phyloP scores from a whole-genome alignment of 2,888 invertebrate genomes.

The Melanostoma scalare region DNA sequence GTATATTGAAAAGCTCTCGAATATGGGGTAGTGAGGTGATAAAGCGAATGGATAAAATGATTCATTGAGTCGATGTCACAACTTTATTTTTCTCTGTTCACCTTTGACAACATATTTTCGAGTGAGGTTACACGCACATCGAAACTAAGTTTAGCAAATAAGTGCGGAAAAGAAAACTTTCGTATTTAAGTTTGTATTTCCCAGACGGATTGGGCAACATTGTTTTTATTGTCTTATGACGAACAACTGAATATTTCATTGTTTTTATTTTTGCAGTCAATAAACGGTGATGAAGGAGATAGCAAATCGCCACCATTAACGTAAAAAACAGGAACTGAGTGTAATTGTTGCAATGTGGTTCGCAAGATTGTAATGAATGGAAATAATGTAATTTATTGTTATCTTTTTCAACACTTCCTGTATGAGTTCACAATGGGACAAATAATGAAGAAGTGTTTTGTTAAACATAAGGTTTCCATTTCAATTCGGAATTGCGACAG shows the following conservation, averaged over 20 bases:
- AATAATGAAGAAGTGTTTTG: no score
- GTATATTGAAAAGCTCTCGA: constrained; percentile 32
- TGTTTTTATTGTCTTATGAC: constrained; percentile 33
- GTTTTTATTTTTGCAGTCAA: constrained; percentile 32
- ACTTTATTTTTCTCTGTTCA: constrained; percentile 6
- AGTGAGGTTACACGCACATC: constrained; percentile 40
- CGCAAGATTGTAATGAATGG: constrained; percentile 33
- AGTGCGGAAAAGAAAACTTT: constrained; percentile 9
- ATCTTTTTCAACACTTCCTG: constrained; percentile 44
- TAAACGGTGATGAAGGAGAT: constrained; percentile 37
- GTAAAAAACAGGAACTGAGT: constrained; percentile 54
- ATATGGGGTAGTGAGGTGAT: constrained; percentile 22
- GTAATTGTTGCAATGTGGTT: constrained; percentile 48
- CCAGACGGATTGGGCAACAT: constrained; percentile 35
- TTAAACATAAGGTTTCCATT: no score
- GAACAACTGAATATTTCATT: constrained; percentile 13
- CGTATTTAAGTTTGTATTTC: constrained; percentile 14
- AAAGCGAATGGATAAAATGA: constrained; percentile 48
- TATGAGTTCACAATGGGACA: background rate
- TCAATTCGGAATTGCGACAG: no score
- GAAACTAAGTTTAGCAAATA: constrained; percentile 33
- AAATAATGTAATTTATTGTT: constrained; percentile 32
- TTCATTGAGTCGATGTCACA: constrained; percentile 59
- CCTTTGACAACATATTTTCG: constrained; percentile 46
- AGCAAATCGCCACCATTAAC: constrained; percentile 13